These are phyloP conservation scores for Pelmatolapia mariae DNA, from an alignment of 2,113 vertebrate species.

Conservation along the genomic window DNA sequence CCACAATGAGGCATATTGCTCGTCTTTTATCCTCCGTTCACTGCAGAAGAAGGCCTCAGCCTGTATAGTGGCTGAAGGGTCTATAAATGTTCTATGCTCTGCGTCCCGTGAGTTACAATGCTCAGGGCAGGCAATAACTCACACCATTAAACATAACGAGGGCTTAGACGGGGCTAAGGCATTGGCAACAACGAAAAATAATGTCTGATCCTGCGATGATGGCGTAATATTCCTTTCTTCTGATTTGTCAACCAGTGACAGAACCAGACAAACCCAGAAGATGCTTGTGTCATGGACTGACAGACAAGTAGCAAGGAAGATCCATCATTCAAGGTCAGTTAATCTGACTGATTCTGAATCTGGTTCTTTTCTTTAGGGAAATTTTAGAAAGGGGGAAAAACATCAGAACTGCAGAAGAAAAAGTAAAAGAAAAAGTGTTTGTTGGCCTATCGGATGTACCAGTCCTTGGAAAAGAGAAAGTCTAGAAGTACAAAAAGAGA, in stretches of 20 bases:
- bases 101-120: slow-evolving; percentile 63
- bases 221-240: slow-evolving; percentile 25
- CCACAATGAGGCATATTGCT: not conserved
- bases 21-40: slow-evolving; percentile 9
- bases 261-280: not conserved
- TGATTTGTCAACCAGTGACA: slow-evolving; percentile 2
- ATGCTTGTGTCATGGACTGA: not conserved
- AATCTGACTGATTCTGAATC: not conserved
- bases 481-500: not conserved
- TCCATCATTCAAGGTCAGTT: slow-evolving; percentile 21
- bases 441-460: not conserved
- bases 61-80: slow-evolving; percentile 49
- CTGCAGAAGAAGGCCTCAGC: slow-evolving; percentile 13
- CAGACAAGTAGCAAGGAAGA: not conserved
- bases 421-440: not conserved
- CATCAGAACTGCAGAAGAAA: not conserved
- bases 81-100: slow-evolving; percentile 64
- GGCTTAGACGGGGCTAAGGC: slow-evolving; percentile 56
- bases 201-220: slow-evolving; percentile 53
- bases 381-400: not conserved
- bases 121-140: slow-evolving; percentile 71
- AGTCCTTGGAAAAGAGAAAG: not conserved
- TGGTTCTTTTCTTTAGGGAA: not conserved
- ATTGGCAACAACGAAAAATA: slow-evolving; percentile 58
- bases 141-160: slow-evolving; percentile 76